phyloP scores from a whole-genome alignment of 2,888 invertebrate genomes.

The Orthosia cruda region DNA sequence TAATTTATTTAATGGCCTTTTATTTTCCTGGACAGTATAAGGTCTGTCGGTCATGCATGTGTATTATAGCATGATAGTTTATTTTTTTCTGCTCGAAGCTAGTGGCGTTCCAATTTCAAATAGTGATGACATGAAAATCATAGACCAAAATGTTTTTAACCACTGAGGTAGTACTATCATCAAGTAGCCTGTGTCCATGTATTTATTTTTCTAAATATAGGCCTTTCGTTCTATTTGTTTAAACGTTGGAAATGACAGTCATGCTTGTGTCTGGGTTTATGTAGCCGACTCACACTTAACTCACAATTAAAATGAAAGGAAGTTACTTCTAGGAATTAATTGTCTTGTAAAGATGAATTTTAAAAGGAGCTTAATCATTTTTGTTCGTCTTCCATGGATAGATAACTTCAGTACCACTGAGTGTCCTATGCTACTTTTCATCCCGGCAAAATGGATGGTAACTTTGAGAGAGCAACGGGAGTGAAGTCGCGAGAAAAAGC shows the following conservation, averaged over 20 bases:
- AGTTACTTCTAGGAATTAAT: not conserved
- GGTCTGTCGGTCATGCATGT: slow-evolving; percentile 16
- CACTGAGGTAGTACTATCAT: not conserved
- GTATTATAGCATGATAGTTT: not conserved
- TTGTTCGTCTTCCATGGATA: too few relatives aligned
- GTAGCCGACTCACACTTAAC: not conserved
- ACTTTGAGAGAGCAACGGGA: too few relatives aligned
- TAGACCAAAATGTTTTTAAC: not conserved
- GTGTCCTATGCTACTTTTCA: too few relatives aligned
- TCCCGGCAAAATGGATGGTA: too few relatives aligned
- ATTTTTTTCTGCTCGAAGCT: not conserved
- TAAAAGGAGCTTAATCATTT: too few relatives aligned
- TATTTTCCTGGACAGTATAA: slow-evolving; percentile 10
- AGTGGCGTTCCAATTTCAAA: not conserved
- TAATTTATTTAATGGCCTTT: slow-evolving; percentile 34
- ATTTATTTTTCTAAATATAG: slow-evolving; percentile 11
- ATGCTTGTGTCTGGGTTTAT: not conserved
- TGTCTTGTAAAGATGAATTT: not conserved
- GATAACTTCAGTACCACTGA: too few relatives aligned
- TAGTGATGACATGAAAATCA: not conserved
- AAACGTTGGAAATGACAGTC: not conserved
- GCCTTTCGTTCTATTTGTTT: not conserved
- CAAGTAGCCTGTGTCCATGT: not conserved
- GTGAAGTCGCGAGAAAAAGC: too few relatives aligned
- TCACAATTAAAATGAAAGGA: not conserved